phyloP scores from a whole-genome alignment of 2,888 invertebrate species.

The Sepioteuthis lessoniana region DNA sequence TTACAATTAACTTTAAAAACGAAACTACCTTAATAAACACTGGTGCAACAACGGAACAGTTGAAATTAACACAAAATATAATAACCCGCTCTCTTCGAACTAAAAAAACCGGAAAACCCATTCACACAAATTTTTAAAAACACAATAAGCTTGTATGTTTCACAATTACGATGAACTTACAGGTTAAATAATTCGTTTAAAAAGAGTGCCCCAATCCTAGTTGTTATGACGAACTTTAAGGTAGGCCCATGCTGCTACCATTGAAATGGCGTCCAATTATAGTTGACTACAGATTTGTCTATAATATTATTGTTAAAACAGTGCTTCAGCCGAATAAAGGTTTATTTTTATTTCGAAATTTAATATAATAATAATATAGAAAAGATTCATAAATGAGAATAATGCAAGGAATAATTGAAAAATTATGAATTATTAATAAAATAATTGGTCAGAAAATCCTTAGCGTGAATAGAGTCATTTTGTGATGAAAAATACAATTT shows the following conservation, averaged over 20 bases:
- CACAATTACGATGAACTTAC: neutral
- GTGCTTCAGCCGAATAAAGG: neutral
- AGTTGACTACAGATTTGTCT: neutral
- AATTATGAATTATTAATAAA: no score
- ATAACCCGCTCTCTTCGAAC: neutral
- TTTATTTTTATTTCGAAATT: neutral
- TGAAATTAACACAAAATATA: neutral
- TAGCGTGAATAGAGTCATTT: no score
- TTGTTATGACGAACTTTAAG: neutral
- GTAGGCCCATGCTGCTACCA: constrained; percentile 2
- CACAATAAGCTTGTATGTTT: neutral
- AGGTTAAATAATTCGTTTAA: neutral
- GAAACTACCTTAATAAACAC: neutral
- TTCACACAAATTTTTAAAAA: neutral
- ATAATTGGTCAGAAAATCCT: no score
- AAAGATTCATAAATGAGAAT: no score
- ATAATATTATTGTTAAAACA: neutral
- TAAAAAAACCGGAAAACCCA: neutral
- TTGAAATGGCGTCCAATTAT: neutral
- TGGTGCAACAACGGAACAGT: neutral
- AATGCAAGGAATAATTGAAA: no score
- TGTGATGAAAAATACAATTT: no score
- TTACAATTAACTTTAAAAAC: neutral
- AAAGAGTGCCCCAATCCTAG: neutral
- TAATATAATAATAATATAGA: neutral